Percentiles rank a stretch among this genome's conserved stretches.
Evolutionary conservation across 2,797 vertebrate species (phyloP).

Genomic region (Chlorospingus semifuscus): DNA sequence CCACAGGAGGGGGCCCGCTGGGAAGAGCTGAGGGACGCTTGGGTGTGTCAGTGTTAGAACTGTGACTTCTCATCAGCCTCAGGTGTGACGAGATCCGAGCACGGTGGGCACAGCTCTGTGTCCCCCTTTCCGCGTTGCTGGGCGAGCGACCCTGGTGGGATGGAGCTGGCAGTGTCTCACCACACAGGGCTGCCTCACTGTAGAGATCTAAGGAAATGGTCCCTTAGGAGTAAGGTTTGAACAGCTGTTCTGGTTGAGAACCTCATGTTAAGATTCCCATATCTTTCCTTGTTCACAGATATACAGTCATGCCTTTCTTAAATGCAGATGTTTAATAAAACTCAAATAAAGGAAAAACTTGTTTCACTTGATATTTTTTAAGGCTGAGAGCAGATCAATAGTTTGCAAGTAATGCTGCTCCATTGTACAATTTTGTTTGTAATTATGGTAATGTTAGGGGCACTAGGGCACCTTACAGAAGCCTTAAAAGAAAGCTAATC

Average conservation of each 20-base stretch:
- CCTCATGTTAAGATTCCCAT: background rate
- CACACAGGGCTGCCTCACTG: background rate
- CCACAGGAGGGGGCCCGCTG: background rate
- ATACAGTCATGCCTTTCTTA: constrained; percentile 43
- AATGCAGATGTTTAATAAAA: constrained; percentile 58
- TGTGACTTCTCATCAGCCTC: constrained; percentile 19
- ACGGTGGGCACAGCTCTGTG: background rate
- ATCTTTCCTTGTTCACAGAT: constrained; percentile 24
- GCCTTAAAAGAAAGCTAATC: constrained; percentile 72
- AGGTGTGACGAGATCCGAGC: background rate
- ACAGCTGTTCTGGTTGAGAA: constrained; percentile 15
- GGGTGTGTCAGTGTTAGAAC: background rate
- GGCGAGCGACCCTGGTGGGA: background rate
- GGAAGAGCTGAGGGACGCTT: background rate
- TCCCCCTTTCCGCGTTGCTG: rapidly evolving
- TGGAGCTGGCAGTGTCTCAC: background rate
- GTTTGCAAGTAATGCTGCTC: constrained; percentile 52
- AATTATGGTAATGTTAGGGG: constrained; percentile 50
- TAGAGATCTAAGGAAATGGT: background rate
- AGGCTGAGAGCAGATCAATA: constrained; percentile 35
- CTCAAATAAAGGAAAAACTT: constrained; percentile 15
- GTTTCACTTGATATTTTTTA: constrained; percentile 59
- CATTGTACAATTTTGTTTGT: constrained; percentile 40
- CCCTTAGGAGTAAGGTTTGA: background rate
- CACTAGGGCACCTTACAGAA: constrained; percentile 69